phyloP scores from a whole-genome alignment of 92 coral and sea anemone genomes.

The Chrysogorgia sp. region DNA sequence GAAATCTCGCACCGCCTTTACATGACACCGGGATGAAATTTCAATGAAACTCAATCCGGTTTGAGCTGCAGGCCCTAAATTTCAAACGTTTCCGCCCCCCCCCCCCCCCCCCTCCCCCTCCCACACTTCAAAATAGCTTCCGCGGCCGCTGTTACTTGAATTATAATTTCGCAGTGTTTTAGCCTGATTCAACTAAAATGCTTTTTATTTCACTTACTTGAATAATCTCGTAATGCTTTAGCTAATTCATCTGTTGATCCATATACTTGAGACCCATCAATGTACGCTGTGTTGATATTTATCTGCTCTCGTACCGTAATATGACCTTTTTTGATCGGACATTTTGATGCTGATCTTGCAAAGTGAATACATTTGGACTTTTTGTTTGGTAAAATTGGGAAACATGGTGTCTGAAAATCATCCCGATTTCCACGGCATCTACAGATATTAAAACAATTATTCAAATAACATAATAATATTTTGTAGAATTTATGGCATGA shows the following conservation, averaged over 20 bases:
- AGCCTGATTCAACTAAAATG: no score
- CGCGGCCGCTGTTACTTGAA: no score
- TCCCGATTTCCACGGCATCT: conserved; percentile 84
- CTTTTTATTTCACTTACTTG: conserved; percentile 5
- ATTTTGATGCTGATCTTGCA: conserved; percentile 23
- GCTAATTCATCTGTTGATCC: conserved; percentile 33
- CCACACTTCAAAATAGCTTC: no score
- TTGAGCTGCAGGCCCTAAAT: no score
- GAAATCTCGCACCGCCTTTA: no score
- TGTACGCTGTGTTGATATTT: conserved; percentile 56
- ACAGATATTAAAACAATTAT: not conserved
- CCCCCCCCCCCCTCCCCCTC: no score
- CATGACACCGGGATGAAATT: no score
- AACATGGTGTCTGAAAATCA: conserved; percentile 89
- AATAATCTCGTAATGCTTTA: conserved; percentile 24
- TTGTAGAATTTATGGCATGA: no score
- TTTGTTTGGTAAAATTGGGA: conserved; percentile 76
- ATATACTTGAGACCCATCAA: conserved; percentile 68
- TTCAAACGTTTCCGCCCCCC: no score
- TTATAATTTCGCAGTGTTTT: no score
- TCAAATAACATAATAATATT: no score
- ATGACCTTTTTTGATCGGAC: conserved; percentile 8
- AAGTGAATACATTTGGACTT: conserved; percentile 35
- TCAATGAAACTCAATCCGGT: no score
- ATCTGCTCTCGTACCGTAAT: conserved; percentile 50